Conservation (phyloP, 1,140 invertebrate species). For the Drosophila nigrodunni region DNA sequence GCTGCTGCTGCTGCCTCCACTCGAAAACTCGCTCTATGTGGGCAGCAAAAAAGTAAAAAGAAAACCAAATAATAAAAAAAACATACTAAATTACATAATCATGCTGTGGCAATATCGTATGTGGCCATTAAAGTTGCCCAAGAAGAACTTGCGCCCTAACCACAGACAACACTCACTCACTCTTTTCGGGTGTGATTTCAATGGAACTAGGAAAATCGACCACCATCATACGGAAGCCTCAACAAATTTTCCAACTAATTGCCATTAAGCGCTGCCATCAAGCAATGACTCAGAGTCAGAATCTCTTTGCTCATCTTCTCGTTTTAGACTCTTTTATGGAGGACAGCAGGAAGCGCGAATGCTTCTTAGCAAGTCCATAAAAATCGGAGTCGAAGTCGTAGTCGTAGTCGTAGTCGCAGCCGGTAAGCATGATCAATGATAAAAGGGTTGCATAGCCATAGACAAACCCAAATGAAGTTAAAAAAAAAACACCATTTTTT, state of each 20-base stretch:
- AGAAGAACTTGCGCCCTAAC: constrained; percentile 40
- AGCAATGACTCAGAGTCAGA: constrained; percentile 48
- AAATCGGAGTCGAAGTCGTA: constrained; percentile 41
- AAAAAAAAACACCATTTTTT: constrained; percentile 34
- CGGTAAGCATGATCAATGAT: constrained; percentile 74
- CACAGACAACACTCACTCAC: constrained; percentile 32
- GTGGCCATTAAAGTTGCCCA: constrained; percentile 27
- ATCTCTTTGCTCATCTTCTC: neutral
- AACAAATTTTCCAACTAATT: constrained; percentile 74
- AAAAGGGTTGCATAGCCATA: constrained; percentile 57
- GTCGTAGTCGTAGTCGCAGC: constrained; percentile 1
- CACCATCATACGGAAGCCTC: constrained; percentile 52
- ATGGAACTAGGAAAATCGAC: constrained; percentile 16
- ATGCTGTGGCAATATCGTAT: constrained; percentile 24
- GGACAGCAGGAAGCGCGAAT: constrained; percentile 43
- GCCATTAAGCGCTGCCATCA: constrained; percentile 55
- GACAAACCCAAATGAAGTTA: constrained; percentile 49
- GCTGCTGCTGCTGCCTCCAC: constrained; percentile 28
- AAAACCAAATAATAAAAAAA: neutral
- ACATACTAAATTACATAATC: constrained; percentile 41
- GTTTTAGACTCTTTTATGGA: constrained; percentile 19
- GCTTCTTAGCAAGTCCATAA: constrained; percentile 77
- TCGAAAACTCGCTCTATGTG: constrained; percentile 23
- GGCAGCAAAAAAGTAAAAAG: constrained; percentile 9
- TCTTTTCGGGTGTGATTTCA: constrained; percentile 28